phyloP scores from a whole-genome alignment of 2,113 vertebrate species.

The Burhinus oedicnemus region DNA sequence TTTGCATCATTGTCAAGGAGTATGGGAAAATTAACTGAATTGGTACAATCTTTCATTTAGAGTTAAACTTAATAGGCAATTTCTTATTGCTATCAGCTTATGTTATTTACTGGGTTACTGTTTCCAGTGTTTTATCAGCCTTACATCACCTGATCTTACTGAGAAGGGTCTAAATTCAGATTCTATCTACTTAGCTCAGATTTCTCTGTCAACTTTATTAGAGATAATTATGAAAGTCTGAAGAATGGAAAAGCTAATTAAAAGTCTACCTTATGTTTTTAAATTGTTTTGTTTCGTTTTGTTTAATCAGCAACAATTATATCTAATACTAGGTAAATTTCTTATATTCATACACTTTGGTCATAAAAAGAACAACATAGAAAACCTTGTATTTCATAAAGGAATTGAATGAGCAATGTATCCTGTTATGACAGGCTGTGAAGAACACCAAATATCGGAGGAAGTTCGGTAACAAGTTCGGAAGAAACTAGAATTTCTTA shows the following conservation, averaged over 20 bases:
- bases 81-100: neutral
- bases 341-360: neutral
- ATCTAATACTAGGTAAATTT: neutral
- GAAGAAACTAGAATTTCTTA: neutral
- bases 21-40: conserved; percentile 28
- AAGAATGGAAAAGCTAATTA: neutral
- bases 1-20: neutral
- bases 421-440: neutral
- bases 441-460: neutral
- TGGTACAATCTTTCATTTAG: neutral
- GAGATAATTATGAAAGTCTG: neutral
- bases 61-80: neutral
- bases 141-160: neutral
- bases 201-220: neutral
- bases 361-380: neutral
- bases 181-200: neutral
- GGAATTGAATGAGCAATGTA: neutral
- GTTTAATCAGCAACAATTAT: neutral
- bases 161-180: neutral
- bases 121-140: neutral
- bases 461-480: neutral
- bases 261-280: neutral
- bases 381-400: neutral
- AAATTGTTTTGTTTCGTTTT: too few relatives aligned
- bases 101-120: neutral